A percentile compares a stretch with the other conserved stretches of the same genome.
Conservation (phyloP, 1,140 invertebrate species). For the Kradibia gibbosae region DNA sequence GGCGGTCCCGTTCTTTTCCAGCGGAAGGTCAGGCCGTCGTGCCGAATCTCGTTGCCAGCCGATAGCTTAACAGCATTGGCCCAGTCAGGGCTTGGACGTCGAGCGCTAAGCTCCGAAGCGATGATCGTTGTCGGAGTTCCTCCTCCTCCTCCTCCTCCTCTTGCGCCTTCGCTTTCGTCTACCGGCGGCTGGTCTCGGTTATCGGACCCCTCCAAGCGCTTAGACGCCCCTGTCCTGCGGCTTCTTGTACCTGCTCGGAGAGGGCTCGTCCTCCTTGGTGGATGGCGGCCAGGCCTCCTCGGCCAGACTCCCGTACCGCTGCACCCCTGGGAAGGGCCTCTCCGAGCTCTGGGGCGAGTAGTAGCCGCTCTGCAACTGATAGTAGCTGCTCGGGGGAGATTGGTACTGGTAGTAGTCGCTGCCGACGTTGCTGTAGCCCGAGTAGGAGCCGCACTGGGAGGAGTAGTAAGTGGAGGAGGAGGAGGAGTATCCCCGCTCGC, state of each 20-base stretch:
- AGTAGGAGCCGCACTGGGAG: constrained; percentile 67
- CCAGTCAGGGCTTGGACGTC: too few species aligned
- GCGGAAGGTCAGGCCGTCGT: too few species aligned
- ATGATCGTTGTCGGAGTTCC: too few species aligned
- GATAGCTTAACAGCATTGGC: too few species aligned
- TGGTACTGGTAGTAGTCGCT: constrained; percentile 62
- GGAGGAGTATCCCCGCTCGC: constrained; percentile 69
- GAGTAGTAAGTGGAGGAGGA: constrained; percentile 59
- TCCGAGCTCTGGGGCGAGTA: constrained; percentile 69
- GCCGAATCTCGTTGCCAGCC: too few species aligned
- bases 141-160: too few species aligned
- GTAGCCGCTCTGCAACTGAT: constrained; percentile 66
- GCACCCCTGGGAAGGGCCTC: constrained; percentile 66
- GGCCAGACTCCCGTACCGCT: constrained; percentile 69
- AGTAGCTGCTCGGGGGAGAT: constrained; percentile 60
- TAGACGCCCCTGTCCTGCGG: constrained; percentile 42
- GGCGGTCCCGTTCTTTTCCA: too few species aligned
- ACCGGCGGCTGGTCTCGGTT: too few species aligned
- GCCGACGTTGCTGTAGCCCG: constrained; percentile 65
- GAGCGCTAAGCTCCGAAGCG: too few species aligned
- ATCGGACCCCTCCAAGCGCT: neutral
- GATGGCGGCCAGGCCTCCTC: constrained; percentile 65
- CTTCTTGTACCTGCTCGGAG: constrained; percentile 17
- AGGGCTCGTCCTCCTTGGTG: constrained; percentile 56
- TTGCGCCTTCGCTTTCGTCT: too few species aligned